phyloP scores from a whole-genome alignment of 2,888 invertebrate genomes.

The Cataglyphis albicans region DNA sequence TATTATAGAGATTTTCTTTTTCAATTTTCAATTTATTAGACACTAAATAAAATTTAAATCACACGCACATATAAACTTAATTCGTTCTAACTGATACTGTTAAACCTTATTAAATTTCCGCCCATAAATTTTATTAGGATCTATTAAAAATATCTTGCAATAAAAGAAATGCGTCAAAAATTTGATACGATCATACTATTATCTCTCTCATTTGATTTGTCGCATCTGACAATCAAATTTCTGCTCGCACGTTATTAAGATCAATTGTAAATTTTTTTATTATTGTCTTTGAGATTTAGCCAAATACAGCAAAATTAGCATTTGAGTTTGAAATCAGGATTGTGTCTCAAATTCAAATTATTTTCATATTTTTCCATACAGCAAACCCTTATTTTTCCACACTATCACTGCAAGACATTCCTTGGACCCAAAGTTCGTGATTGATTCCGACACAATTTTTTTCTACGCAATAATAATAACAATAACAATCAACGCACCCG shows the following conservation, averaged over 20 bases:
- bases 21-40: too few relatives aligned
- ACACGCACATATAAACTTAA: not conserved
- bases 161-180: not conserved
- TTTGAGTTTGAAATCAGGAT: not conserved
- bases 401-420: not conserved
- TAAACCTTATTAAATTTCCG: not conserved
- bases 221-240: not conserved
- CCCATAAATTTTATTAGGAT: not conserved
- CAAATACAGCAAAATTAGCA: not conserved
- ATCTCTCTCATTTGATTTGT: not conserved
- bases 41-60: not conserved
- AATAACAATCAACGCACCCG: not conserved
- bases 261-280: not conserved
- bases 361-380: constrained; percentile 10
- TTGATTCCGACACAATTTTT: not conserved
- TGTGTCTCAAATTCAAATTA: not conserved
- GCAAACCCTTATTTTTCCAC: constrained; percentile 15
- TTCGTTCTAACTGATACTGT: not conserved
- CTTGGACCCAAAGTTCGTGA: not conserved
- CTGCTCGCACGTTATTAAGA: not conserved
- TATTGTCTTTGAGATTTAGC: not conserved
- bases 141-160: not conserved
- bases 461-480: not conserved
- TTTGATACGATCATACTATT: not conserved
- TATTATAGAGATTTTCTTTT: too few relatives aligned